These are phyloP conservation scores for Acleris literana DNA, from an alignment of 2,888 invertebrate species.

Conservation along the genomic window DNA sequence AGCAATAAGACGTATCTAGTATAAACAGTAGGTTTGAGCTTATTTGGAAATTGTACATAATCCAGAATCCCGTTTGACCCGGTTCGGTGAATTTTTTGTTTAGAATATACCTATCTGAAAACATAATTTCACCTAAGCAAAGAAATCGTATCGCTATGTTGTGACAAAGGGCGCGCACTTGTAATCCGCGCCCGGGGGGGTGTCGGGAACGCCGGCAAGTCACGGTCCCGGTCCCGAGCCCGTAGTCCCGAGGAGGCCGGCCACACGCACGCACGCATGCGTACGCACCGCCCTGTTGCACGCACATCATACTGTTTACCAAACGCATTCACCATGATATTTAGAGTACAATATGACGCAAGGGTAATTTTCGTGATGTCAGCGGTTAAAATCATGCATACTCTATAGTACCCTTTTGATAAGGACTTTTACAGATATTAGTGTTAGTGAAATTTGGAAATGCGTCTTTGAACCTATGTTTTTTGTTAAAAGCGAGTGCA, in stretches of 20 bases:
- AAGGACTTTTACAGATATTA: neutral
- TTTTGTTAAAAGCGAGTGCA: conserved; percentile 40
- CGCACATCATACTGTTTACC: conserved; percentile 42
- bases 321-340: neutral
- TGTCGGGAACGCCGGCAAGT: conserved; percentile 47
- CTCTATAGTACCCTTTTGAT: neutral
- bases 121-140: neutral
- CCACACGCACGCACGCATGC: conserved; percentile 67
- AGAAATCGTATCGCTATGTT: conserved; percentile 15
- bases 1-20: too few species aligned
- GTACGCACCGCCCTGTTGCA: conserved; percentile 60
- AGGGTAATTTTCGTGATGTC: neutral
- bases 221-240: conserved; percentile 46
- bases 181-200: conserved; percentile 43
- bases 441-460: conserved; percentile 26
- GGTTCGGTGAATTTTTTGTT: neutral
- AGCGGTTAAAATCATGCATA: neutral
- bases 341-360: neutral
- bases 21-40: too few species aligned
- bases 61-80: too few species aligned
- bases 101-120: neutral
- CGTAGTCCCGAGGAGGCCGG: conserved; percentile 68
- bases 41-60: too few species aligned
- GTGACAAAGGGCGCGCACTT: conserved; percentile 51
- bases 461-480: conserved; percentile 50